A percentile compares a stretch with the other conserved stretches of the same genome.
phyloP scores from a whole-genome alignment of 2,888 invertebrate species.

The Campaea margaritaria region DNA sequence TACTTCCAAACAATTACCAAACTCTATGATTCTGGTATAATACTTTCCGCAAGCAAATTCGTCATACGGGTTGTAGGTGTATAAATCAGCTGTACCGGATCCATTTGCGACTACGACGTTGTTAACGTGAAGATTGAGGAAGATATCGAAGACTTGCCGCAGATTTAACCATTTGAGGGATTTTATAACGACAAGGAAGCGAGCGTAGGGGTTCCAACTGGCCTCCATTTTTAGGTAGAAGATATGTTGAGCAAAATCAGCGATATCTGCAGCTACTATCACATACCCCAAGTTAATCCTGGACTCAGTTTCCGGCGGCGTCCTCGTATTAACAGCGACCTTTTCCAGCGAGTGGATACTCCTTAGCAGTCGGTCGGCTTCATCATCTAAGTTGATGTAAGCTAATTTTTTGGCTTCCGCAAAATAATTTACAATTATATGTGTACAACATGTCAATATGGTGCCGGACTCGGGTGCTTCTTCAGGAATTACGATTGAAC shows the following conservation, averaged over 20 bases:
- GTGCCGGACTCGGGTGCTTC: not conserved
- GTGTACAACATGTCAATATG: slow-evolving; percentile 35
- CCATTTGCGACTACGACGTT: slow-evolving; percentile 57
- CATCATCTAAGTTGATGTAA: slow-evolving; percentile 34
- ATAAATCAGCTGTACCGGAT: slow-evolving; percentile 50
- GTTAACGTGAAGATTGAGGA: slow-evolving; percentile 50
- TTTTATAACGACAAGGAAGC: slow-evolving; percentile 54
- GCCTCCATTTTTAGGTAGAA: slow-evolving; percentile 43
- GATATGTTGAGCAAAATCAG: slow-evolving; percentile 41
- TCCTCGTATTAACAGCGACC: slow-evolving; percentile 10
- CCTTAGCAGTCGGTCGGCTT: slow-evolving; percentile 34
- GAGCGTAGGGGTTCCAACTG: slow-evolving; percentile 58
- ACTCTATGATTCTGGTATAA: slow-evolving; percentile 52
- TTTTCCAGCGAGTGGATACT: slow-evolving; percentile 36
- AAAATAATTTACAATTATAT: slow-evolving; percentile 41
- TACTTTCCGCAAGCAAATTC: slow-evolving; percentile 66
- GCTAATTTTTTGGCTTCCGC: slow-evolving; percentile 30
- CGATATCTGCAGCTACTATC: slow-evolving; percentile 41
- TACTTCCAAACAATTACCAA: slow-evolving; percentile 55
- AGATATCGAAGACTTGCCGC: slow-evolving; percentile 51
- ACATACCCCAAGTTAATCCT: slow-evolving; percentile 45
- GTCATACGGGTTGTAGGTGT: slow-evolving; percentile 65
- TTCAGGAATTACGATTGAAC: slow-evolving; percentile 5
- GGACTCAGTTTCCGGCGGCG: not conserved
- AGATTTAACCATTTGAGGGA: slow-evolving; percentile 40